Percentiles rank a stretch among this genome's conserved stretches.
Conservation (phyloP, 2,113 vertebrate species). For the Serinus canaria region DNA sequence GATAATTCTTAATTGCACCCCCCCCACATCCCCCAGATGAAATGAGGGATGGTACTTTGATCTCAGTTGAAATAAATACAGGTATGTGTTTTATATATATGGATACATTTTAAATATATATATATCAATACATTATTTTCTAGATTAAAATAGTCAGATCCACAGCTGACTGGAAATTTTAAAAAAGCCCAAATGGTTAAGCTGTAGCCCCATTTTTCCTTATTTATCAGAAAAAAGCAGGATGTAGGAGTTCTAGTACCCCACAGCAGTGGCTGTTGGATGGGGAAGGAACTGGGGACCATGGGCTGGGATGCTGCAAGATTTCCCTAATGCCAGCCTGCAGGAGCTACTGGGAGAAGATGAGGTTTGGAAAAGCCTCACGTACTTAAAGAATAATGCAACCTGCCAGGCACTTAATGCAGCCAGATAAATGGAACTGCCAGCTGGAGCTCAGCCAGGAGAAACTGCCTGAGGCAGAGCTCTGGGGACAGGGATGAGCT, state of each 20-base stretch:
- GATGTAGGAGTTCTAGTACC: background rate
- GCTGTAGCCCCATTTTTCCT: background rate
- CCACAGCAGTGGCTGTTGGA: background rate
- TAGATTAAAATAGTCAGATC: background rate
- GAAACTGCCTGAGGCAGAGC: background rate
- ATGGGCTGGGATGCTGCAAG: background rate
- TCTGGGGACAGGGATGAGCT: background rate
- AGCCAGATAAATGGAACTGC: background rate
- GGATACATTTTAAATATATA: background rate
- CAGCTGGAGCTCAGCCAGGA: slow-evolving; percentile 1
- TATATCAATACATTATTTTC: background rate
- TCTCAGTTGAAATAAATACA: background rate
- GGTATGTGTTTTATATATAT: background rate
- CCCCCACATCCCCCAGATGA: rapidly evolving
- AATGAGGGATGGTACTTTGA: background rate
- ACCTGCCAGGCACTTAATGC: background rate
- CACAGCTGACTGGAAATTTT: background rate
- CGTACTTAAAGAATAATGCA: background rate
- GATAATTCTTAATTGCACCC: background rate
- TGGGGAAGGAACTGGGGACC: background rate
- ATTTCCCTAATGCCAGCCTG: background rate
- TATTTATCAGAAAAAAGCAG: background rate
- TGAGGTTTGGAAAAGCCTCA: background rate
- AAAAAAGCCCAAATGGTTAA: background rate
- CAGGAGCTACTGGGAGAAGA: background rate